A percentile compares a stretch with the other conserved stretches of the same genome.
phyloP scores from a whole-genome alignment of 2,797 vertebrate genomes.

The Cephalopachus bancanus region DNA sequence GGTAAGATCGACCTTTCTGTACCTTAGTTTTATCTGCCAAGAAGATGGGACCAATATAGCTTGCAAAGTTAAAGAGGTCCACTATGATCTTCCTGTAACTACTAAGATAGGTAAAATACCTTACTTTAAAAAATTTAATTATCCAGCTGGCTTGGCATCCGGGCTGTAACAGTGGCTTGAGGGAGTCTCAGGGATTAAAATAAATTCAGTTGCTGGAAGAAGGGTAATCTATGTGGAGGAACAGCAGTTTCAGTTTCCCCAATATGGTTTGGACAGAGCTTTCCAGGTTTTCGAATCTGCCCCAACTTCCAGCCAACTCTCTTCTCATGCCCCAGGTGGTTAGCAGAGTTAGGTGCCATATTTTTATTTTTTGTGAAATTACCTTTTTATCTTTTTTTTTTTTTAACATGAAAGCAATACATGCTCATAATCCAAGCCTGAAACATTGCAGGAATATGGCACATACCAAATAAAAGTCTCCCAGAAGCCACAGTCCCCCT shows the following conservation, averaged over 20 bases:
- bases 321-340: not conserved
- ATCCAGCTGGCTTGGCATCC: slow-evolving; percentile 17
- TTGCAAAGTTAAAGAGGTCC: not conserved
- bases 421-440: not conserved
- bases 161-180: slow-evolving; percentile 13
- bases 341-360: not conserved
- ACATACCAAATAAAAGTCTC: not conserved
- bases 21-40: slow-evolving; percentile 33
- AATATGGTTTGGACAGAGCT: not conserved
- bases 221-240: slow-evolving; percentile 29
- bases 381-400: not conserved
- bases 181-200: slow-evolving; percentile 62
- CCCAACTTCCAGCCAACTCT: not conserved
- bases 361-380: slow-evolving; percentile 52
- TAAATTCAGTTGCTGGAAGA: slow-evolving; percentile 58
- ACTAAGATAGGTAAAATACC: not conserved
- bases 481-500: not conserved
- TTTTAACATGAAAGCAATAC: slow-evolving; percentile 13
- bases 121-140: not conserved
- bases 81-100: not conserved
- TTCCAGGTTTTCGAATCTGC: not conserved
- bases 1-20: slow-evolving; percentile 1
- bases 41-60: not conserved
- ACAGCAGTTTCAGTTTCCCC: not conserved
- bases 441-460: slow-evolving; percentile 1